These are phyloP conservation scores for Drosophila repletoides DNA, from an alignment of 1,140 invertebrate genomes.

Conservation along the genomic window DNA sequence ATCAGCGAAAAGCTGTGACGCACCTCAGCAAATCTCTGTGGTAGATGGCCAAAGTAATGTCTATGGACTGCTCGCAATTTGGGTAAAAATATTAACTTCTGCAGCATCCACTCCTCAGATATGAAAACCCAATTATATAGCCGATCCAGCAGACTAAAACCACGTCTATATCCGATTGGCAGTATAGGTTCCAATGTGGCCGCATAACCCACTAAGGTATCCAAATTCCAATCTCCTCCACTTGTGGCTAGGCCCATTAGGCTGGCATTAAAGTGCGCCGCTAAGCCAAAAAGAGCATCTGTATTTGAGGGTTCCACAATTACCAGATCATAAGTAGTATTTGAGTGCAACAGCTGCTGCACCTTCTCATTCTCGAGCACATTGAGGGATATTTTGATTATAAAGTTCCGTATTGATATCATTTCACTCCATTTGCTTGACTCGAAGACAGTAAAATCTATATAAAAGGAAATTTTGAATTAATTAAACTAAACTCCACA, in stretches of 20 bases:
- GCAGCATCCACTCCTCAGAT: slow-evolving; percentile 57
- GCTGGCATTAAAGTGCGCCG: slow-evolving; percentile 47
- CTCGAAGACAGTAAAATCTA: background rate
- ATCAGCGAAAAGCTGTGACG: slow-evolving; percentile 52
- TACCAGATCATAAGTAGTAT: slow-evolving; percentile 47
- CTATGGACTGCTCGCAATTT: slow-evolving; percentile 28
- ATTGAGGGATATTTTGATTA: slow-evolving; percentile 34
- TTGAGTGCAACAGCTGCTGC: slow-evolving; percentile 26
- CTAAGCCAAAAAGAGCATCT: slow-evolving; percentile 48
- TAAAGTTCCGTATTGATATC: slow-evolving; percentile 5
- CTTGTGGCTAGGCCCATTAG: slow-evolving; percentile 45
- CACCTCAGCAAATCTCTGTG: slow-evolving; percentile 32
- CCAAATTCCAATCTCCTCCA: slow-evolving; percentile 52
- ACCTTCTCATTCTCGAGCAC: slow-evolving; percentile 37
- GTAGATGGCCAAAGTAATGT: slow-evolving; percentile 57
- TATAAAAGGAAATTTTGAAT: background rate
- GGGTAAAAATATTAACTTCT: slow-evolving; percentile 34
- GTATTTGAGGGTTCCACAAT: slow-evolving; percentile 39
- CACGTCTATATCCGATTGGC: background rate
- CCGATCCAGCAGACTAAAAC: slow-evolving; percentile 26
- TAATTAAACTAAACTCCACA: too few species aligned
- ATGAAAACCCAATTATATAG: slow-evolving; percentile 44
- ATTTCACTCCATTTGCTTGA: slow-evolving; percentile 22
- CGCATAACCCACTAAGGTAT: slow-evolving; percentile 30
- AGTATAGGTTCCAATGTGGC: slow-evolving; percentile 35